Evolutionary conservation across 1,140 invertebrate genomes (phyloP).

Genomic region (Tetragnatha versicolor): DNA sequence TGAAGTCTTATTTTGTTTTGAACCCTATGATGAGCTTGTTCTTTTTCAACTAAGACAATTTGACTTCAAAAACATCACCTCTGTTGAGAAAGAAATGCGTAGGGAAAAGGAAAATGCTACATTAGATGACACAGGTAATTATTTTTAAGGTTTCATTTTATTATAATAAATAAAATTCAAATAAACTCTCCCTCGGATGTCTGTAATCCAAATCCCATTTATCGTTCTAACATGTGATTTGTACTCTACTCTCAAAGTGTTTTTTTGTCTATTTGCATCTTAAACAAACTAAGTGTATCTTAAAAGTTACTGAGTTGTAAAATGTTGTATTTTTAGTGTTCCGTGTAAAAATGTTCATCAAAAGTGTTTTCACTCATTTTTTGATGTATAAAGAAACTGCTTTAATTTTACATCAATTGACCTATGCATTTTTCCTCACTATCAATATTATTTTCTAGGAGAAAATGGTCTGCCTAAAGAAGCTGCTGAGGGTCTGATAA

Average conservation of each 20-base stretch:
- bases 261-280: no score
- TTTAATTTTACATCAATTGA: background rate
- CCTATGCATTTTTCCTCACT: background rate
- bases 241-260: no score
- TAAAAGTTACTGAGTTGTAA: no score
- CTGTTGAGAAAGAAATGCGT: constrained; percentile 94
- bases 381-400: no score
- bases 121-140: constrained; percentile 62
- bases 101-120: constrained; percentile 73
- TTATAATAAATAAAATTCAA: no score
- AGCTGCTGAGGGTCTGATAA: constrained; percentile 78
- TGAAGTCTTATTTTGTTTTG: constrained; percentile 95
- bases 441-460: constrained; percentile 63
- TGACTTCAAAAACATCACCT: constrained; percentile 78
- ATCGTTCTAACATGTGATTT: no score
- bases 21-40: constrained; percentile 94
- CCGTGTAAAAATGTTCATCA: no score
- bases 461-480: constrained; percentile 73
- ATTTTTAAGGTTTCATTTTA: constrained; percentile 57
- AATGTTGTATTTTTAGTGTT: no score
- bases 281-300: no score
- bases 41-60: constrained; percentile 88
- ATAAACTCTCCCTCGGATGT: no score
- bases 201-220: no score
- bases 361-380: no score